Conservation (phyloP, 2,888 invertebrate species). For the Perizoma flavofasciatum region DNA sequence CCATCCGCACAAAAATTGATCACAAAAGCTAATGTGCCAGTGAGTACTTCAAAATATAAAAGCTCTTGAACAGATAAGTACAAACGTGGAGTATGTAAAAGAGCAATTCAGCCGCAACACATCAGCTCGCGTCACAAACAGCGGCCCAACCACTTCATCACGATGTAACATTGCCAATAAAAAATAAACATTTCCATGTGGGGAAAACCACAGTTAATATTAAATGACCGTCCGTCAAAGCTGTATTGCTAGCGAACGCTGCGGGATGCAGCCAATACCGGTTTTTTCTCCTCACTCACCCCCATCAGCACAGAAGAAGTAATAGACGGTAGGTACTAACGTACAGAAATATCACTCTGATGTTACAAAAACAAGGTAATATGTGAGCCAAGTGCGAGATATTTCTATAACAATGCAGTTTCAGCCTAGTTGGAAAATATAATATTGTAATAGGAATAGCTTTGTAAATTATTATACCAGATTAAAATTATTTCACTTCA, state of each 20-base stretch:
- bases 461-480: no score
- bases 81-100: slow-evolving; percentile 68
- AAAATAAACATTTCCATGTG: slow-evolving; percentile 81
- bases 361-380: neutral
- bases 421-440: no score
- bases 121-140: slow-evolving; percentile 80
- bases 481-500: no score
- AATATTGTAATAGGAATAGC: no score
- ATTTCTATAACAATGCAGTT: no score
- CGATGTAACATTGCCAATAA: slow-evolving; percentile 74
- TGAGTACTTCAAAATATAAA: slow-evolving; percentile 44
- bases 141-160: slow-evolving; percentile 78
- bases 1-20: slow-evolving; percentile 27
- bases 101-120: slow-evolving; percentile 71
- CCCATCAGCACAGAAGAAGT: slow-evolving; percentile 33
- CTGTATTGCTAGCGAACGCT: slow-evolving; percentile 74
- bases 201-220: slow-evolving; percentile 83
- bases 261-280: slow-evolving; percentile 78
- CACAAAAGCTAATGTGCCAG: slow-evolving; percentile 36
- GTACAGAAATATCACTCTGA: neutral
- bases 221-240: slow-evolving; percentile 83
- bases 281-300: slow-evolving; percentile 61
- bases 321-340: slow-evolving; percentile 8
- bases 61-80: slow-evolving; percentile 60
- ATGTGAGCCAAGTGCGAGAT: neutral